These are phyloP conservation scores for Helleia helle DNA, from an alignment of 2,888 invertebrate species.

Conservation along the genomic window DNA sequence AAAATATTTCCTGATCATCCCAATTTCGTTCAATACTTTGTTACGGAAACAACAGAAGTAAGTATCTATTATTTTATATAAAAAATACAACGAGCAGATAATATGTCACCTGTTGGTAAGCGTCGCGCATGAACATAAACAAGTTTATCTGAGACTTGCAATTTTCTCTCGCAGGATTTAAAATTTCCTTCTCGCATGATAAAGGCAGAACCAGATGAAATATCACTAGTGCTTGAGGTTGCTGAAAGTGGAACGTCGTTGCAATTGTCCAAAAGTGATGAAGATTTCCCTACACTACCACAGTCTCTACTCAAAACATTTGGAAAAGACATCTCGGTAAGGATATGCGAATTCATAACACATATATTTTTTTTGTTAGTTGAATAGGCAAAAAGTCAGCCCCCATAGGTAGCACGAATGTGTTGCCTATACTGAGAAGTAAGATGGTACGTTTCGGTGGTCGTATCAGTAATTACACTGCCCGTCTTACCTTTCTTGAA, in stretches of 20 bases:
- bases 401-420: no score
- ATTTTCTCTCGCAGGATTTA: slow-evolving; percentile 18
- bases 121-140: no score
- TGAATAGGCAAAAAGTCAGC: no score
- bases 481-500: no score
- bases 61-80: slow-evolving; percentile 10
- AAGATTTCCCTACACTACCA: slow-evolving; percentile 31
- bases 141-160: no score
- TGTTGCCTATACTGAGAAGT: no score
- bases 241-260: slow-evolving; percentile 26
- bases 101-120: no score
- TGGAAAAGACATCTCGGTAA: slow-evolving; percentile 26
- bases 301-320: slow-evolving; percentile 23
- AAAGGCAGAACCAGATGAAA: slow-evolving; percentile 25
- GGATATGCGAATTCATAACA: no score
- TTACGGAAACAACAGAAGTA: slow-evolving; percentile 23
- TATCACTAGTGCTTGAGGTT: slow-evolving; percentile 28
- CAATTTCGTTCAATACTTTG: slow-evolving; percentile 32
- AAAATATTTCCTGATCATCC: slow-evolving; percentile 38
- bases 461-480: no score
- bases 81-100: no score
- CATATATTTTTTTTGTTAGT: no score
- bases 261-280: slow-evolving; percentile 25
- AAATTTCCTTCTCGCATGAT: slow-evolving; percentile 19
- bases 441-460: no score